Evolutionary conservation across 2,888 invertebrate species (phyloP), one percentile per base, ranked within the genome.

Genomic region (Choristoneura rosaceana): DNA sequence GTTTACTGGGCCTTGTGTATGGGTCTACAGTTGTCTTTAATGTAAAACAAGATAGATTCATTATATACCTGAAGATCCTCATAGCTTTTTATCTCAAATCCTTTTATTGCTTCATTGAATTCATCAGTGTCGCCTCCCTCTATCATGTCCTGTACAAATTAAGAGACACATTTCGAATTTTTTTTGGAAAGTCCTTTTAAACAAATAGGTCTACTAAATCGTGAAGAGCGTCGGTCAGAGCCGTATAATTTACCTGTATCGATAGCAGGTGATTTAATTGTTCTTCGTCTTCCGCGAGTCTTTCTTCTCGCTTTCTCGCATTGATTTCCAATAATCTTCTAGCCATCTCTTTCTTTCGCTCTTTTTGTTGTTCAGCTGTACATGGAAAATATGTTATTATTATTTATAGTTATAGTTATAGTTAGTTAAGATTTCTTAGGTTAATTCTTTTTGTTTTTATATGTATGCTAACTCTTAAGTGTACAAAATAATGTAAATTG

Each of bases 231-330:
- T 47, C 33, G 47, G 34, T n/a, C 4, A 50, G n/a, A 38, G 2
- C 4, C 25, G 1, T 14, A 10, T 25, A 12, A 52, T 52, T 8
- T 74, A 92, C 97, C 88, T 97, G 96, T 74, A 98, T 95, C 61
- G 96, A 95, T 63, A 96, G 90, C 43, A 98, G 88, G 79, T 97
- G 96, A 81, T 96, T 96, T 50, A 99, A 87, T 83, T 97, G 97
- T 78, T 98, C 97, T 84, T 98, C 98, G 83, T 99, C 98, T 84
- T 98, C 98, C 4, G 96, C 97, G 41, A 99, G 92, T 84, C 97
- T 96, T 86, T 98, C 98, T 82, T 97, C 97, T 76, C 98, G 94
- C 85, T 98, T 97, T 65, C 97, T 95, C 0, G 98, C 98, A 87
- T 98, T 98, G 67, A 98, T 97, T 90, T 99, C 98, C 64, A 98